Evolutionary conservation across 2,113 vertebrate species (phyloP).

Genomic region (Hypocryptadius cinnamomeus): DNA sequence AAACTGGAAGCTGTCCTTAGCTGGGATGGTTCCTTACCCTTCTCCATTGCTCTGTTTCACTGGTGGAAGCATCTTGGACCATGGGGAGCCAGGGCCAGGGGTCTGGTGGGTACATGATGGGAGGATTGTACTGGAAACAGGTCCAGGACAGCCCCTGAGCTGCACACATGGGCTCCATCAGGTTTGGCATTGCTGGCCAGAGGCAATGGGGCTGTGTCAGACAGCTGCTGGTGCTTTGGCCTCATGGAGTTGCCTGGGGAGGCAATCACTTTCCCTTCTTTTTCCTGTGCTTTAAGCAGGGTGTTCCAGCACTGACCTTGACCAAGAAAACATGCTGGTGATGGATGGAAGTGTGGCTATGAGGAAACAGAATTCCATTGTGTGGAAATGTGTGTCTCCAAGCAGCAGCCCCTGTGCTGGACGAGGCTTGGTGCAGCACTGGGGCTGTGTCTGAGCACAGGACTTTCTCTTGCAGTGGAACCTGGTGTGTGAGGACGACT

Average conservation of each 20-base stretch:
- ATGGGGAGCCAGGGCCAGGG: not conserved
- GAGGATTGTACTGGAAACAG: not conserved
- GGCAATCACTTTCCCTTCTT: not conserved
- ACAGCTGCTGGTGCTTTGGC: not conserved
- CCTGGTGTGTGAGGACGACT: slow-evolving; percentile 79
- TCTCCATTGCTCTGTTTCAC: not conserved
- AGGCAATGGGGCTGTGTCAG: not conserved
- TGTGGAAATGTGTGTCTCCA: not conserved
- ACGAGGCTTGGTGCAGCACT: accelerated
- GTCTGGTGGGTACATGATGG: accelerated
- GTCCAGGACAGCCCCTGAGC: not conserved
- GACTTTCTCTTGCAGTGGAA: slow-evolving; percentile 72
- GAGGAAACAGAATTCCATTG: not conserved
- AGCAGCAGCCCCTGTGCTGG: not conserved
- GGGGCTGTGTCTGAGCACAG: not conserved
- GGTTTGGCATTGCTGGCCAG: not conserved
- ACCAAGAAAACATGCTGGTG: not conserved
- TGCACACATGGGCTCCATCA: not conserved
- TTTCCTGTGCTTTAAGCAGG: not conserved
- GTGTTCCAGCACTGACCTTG: accelerated
- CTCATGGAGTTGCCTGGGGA: not conserved
- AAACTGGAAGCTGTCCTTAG: not conserved
- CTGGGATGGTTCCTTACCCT: not conserved
- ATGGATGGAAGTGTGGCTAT: not conserved
- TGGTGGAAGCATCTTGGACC: not conserved